Percentiles rank a stretch among this genome's conserved stretches.
phyloP scores from a whole-genome alignment of 2,113 vertebrate species.

The Myiagra hebetior region DNA sequence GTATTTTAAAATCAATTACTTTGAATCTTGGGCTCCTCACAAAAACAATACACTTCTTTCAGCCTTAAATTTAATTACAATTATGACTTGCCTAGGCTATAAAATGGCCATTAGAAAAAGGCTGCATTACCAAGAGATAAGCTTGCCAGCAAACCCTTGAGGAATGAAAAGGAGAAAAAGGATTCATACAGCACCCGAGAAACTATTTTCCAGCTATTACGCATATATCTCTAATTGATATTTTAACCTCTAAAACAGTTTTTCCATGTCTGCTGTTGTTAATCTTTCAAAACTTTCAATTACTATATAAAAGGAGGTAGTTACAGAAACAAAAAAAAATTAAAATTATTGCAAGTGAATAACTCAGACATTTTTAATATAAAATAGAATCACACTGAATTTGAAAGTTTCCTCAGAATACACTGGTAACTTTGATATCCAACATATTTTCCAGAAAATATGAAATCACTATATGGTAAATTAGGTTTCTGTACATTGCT shows the following conservation, averaged over 20 bases:
- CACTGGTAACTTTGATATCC: not conserved
- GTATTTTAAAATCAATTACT: not conserved
- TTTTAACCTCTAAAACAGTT: not conserved
- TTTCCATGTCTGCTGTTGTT: not conserved
- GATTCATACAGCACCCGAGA: not conserved
- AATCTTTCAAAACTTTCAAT: not conserved
- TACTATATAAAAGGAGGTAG: not conserved
- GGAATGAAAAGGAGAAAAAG: not conserved
- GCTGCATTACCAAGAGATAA: not conserved
- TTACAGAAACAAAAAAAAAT: not conserved
- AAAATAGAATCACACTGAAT: not conserved
- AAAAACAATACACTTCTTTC: not conserved
- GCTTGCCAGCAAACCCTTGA: not conserved
- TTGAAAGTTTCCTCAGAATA: not conserved
- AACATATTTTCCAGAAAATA: not conserved
- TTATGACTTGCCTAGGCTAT: not conserved
- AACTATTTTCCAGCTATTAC: not conserved
- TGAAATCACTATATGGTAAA: not conserved
- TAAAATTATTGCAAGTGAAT: not conserved
- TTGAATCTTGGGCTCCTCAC: not conserved
- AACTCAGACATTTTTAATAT: not conserved
- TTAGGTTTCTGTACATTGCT: not conserved
- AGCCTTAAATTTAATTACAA: not conserved
- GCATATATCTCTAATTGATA: not conserved
- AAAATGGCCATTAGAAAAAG: not conserved